These are phyloP conservation scores for Cherax quadricarinatus DNA, from an alignment of 1,140 invertebrate genomes.

Conservation along the genomic window DNA sequence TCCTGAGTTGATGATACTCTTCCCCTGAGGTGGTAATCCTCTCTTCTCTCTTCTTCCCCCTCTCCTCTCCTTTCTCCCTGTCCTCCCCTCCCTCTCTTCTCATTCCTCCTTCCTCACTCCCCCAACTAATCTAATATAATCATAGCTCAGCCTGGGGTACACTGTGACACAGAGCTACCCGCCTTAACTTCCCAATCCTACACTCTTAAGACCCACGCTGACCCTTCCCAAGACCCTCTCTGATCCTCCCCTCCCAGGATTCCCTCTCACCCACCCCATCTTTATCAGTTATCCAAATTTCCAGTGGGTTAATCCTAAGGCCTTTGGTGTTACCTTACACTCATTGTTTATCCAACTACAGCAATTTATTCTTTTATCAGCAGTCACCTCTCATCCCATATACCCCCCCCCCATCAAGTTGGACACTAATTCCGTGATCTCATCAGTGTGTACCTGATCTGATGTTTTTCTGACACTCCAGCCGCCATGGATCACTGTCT, in stretches of 20 bases:
- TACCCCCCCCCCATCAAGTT: not conserved
- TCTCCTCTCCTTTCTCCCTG: too few species aligned
- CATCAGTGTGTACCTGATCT: not conserved
- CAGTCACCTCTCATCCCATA: not conserved
- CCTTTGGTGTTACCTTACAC: too few species aligned
- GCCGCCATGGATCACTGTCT: not conserved
- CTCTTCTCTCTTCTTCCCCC: too few species aligned
- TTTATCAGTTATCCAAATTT: not conserved
- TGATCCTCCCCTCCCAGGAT: not conserved
- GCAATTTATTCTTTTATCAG: not conserved
- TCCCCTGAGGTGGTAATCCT: too few species aligned
- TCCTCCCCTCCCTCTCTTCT: not conserved
- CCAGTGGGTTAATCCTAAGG: too few species aligned
- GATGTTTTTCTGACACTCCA: not conserved
- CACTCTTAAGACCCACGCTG: too few species aligned
- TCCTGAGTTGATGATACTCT: too few species aligned
- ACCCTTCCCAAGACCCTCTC: not conserved
- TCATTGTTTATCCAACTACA: too few species aligned
- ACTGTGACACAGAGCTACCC: too few species aligned
- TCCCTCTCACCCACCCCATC: too few species aligned
- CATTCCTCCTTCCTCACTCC: not conserved
- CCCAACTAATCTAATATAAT: not conserved
- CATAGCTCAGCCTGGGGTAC: too few species aligned
- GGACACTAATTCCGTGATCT: not conserved
- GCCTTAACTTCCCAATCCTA: too few species aligned